Evolutionary conservation across 2,888 invertebrate species (phyloP), one percentile per base, ranked within the genome.

Genomic region (Drosophila melanosoma): DNA sequence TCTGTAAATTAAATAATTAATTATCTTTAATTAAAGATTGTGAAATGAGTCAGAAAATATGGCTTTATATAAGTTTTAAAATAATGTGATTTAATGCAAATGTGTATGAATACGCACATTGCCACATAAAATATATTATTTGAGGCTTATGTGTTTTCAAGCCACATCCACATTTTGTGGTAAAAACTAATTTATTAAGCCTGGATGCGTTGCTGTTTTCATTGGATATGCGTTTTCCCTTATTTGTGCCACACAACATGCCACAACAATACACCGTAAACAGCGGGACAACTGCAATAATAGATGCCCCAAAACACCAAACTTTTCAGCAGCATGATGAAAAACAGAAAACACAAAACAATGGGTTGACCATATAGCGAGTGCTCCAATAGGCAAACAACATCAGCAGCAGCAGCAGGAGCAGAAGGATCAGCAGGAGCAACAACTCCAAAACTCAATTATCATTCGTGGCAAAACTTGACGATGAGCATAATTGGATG

Each of bases 391-490:
- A 79, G 82, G 36, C 65, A 63, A 54, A 67, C 70, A 73, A 64
- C 57, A 69, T 29, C 36, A 69, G 29, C 40, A 57, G 15, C 57
- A 60, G n/a, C 29, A 52, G 11, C 52, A 65, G 11, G 20, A 36
- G 26, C 17, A 36, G 29, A 7, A 12, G 11, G 17, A 59, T 20
- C 54, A 63, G 26, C 23, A 49, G 8, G 42, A 59, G 15, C 36
- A 36, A 12, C 11, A 69, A 52, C 15, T 62, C 45, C 73, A 60
- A 70, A 87, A 84, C 86, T 85, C 86, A 84, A 84, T 84, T 84
- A 76, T 71, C 88, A 83, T 85, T 84, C 88, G 87, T 81, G 73
- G 69, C 52, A 36, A 85, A 84, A 84, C 76, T 83, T 85, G 81
- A 74, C 64, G 83, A 66, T 72, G 70, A 54, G 72, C 59, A 72